Conservation (phyloP, 2,888 invertebrate genomes). For the Thera obeliscata region DNA sequence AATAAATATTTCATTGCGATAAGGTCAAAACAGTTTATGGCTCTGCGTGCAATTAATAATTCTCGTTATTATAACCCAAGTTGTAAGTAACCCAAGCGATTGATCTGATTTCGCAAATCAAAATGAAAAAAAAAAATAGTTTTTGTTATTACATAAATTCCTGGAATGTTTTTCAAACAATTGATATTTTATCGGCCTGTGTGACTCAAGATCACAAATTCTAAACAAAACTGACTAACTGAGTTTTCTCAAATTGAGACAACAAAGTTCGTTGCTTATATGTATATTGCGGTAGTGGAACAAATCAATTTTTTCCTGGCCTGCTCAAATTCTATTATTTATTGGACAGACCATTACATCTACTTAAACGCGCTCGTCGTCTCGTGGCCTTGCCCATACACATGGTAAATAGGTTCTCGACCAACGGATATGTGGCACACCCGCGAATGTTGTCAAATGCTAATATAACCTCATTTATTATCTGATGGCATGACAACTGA, state of each 20-base stretch:
- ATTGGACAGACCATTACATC: neutral
- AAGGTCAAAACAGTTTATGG: slow-evolving; percentile 20
- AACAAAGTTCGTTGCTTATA: no score
- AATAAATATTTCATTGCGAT: slow-evolving; percentile 9
- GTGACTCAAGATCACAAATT: no score
- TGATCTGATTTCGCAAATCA: slow-evolving; percentile 20
- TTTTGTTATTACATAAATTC: no score
- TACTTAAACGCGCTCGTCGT: slow-evolving; percentile 20
- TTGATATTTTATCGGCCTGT: no score
- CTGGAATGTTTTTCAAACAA: no score
- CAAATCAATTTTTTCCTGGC: neutral
- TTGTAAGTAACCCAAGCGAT: slow-evolving; percentile 3
- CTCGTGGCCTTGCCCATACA: slow-evolving; percentile 47
- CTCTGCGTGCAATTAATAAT: slow-evolving; percentile 13
- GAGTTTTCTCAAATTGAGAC: no score
- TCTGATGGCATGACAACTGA: slow-evolving; percentile 16
- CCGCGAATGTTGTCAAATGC: slow-evolving; percentile 39
- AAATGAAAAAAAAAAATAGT: no score
- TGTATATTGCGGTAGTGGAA: no score
- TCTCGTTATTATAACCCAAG: no score
- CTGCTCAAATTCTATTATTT: neutral
- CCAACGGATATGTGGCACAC: slow-evolving; percentile 40
- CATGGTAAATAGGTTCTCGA: slow-evolving; percentile 47
- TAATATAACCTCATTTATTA: slow-evolving; percentile 31
- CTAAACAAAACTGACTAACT: no score